Percentiles rank a stretch among this genome's conserved stretches.
phyloP scores from a whole-genome alignment of 2,888 invertebrate species.

The Aradus depressus region DNA sequence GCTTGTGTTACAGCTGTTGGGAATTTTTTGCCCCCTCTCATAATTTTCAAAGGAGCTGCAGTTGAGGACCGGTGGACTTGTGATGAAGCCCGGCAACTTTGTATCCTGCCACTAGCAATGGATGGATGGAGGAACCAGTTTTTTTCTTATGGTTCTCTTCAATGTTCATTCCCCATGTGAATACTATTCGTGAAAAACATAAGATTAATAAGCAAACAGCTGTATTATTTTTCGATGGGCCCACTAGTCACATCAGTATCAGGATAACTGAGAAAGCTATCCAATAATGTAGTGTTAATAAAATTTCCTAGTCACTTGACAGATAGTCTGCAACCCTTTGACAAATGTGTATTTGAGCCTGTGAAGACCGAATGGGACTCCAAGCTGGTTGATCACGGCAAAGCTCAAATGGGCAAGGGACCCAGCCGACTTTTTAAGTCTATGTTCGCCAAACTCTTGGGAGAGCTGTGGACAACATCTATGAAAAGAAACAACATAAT shows the following conservation, averaged over 20 bases:
- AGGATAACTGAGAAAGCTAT: constrained; percentile 1
- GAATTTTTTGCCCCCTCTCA: constrained; percentile 29
- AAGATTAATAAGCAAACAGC: not conserved
- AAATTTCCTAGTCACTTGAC: constrained; percentile 11
- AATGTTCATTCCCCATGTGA: constrained; percentile 21
- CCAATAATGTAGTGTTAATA: not conserved
- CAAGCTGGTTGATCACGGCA: constrained; percentile 10
- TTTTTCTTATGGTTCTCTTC: constrained; percentile 21
- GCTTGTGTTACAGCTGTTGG: constrained; percentile 31
- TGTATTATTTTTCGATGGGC: constrained; percentile 14
- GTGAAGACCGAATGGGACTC: constrained; percentile 14
- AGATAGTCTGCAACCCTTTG: constrained; percentile 12
- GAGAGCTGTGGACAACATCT: constrained; percentile 19
- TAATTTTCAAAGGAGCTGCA: constrained; percentile 31
- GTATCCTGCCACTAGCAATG: constrained; percentile 30
- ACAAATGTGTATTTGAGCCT: constrained; percentile 15
- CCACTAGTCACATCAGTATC: constrained; percentile 5
- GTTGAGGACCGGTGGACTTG: constrained; percentile 29
- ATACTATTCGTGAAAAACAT: constrained; percentile 11
- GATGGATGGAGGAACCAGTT: constrained; percentile 31
- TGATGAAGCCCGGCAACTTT: constrained; percentile 28
- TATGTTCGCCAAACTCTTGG: constrained; percentile 15
- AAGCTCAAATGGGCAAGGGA: constrained; percentile 8
- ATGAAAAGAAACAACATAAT: constrained; percentile 12
- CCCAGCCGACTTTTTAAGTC: constrained; percentile 1